A percentile compares a stretch with the other conserved stretches of the same genome.
Conservation (phyloP, 2,888 invertebrate species). For the Dryomyza anilis region DNA sequence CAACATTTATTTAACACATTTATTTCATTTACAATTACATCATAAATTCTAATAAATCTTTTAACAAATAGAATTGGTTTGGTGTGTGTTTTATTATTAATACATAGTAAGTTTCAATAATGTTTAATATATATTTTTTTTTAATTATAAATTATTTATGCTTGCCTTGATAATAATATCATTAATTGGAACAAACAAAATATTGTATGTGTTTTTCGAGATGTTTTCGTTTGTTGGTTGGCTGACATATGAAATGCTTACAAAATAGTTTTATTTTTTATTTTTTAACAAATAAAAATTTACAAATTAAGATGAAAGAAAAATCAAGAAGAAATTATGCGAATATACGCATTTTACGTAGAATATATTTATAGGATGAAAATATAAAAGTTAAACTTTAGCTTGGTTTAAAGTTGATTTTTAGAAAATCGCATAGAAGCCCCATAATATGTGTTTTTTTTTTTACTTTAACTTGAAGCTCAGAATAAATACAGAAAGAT, state of each 20-base stretch:
- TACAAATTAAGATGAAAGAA: too few relatives aligned
- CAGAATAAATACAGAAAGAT: too few relatives aligned
- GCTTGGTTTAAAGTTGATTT: too few relatives aligned
- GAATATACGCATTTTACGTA: too few relatives aligned
- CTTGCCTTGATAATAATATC: neutral
- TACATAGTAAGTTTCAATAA: too few relatives aligned
- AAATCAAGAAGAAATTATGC: too few relatives aligned
- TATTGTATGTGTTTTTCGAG: conserved; percentile 4
- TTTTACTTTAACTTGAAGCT: too few relatives aligned
- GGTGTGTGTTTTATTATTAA: conserved; percentile 8
- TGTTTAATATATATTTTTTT: conserved; percentile 11
- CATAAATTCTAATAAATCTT: conserved; percentile 9
- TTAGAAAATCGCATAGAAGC: too few relatives aligned
- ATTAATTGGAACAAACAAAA: neutral
- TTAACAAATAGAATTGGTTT: neutral
- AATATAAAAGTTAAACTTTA: too few relatives aligned
- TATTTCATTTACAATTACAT: neutral
- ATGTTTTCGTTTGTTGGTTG: conserved; percentile 1
- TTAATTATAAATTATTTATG: neutral
- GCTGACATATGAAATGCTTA: conserved; percentile 6
- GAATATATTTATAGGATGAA: too few relatives aligned
- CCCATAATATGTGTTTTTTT: too few relatives aligned
- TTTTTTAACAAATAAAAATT: conserved; percentile 14
- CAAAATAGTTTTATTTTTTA: neutral
- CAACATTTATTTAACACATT: neutral